Conservation (phyloP, 2,797 vertebrate genomes). For the Pseudotriccus pelzelni region DNA sequence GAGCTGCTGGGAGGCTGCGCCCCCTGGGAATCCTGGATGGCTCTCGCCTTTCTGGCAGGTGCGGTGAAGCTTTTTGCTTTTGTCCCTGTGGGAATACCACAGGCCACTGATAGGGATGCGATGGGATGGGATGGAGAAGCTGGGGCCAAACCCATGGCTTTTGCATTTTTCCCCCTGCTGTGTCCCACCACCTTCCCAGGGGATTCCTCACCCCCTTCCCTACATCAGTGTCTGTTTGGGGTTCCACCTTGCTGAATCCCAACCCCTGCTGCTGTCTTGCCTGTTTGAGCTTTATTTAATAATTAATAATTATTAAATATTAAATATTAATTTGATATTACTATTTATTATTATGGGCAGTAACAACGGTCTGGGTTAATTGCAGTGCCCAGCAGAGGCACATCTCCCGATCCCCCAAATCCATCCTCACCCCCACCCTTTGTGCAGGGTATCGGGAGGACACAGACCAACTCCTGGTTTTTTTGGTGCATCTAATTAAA, state of each 20-base stretch:
- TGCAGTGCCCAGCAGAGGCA: not conserved
- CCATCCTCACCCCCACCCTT: not conserved
- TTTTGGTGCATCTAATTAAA: constrained; percentile 32
- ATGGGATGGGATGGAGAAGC: not conserved
- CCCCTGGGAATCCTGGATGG: rapidly evolving
- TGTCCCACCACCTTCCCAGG: not conserved
- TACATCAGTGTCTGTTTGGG: rapidly evolving
- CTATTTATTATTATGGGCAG: not conserved
- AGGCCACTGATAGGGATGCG: not conserved
- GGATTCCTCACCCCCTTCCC: not conserved
- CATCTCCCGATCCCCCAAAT: not conserved
- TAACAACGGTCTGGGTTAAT: not conserved
- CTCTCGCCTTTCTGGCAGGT: not conserved
- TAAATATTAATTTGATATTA: not conserved
- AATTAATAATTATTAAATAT: too few relatives aligned
- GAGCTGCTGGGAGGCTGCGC: not conserved
- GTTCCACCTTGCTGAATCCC: not conserved
- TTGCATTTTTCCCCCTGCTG: rapidly evolving
- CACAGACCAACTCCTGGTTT: not conserved
- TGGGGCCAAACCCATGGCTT: not conserved
- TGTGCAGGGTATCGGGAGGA: rapidly evolving
- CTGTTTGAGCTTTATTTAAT: not conserved
- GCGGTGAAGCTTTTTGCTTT: not conserved
- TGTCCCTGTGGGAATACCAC: not conserved
- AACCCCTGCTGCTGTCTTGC: rapidly evolving